Conservation (phyloP, 2,888 invertebrate species). For the Flexamia atlantica region DNA sequence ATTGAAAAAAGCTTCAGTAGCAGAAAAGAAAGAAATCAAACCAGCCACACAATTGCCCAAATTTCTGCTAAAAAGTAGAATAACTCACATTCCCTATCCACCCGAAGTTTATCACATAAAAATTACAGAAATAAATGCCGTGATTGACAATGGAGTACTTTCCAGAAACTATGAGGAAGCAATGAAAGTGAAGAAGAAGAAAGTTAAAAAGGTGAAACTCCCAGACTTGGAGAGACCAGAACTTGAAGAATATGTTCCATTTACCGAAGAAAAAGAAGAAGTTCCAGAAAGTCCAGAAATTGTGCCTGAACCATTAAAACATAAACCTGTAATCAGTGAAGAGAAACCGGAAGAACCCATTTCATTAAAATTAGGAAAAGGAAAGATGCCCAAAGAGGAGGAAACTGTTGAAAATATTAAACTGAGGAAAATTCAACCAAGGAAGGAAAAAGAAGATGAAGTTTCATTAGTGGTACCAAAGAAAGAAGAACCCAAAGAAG, state of each 20-base stretch:
- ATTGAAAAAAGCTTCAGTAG: conserved; percentile 67
- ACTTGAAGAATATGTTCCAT: conserved; percentile 73
- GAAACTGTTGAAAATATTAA: conserved; percentile 75
- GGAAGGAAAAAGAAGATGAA: conserved; percentile 73
- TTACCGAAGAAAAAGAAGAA: conserved; percentile 68
- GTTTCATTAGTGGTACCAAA: conserved; percentile 62
- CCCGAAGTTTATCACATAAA: conserved; percentile 67
- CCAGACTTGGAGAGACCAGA: conserved; percentile 73
- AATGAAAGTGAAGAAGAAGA: conserved; percentile 69
- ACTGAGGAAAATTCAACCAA: conserved; percentile 77
- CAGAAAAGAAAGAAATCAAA: conserved; percentile 67
- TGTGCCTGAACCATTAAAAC: conserved; percentile 73
- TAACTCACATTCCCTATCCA: conserved; percentile 68
- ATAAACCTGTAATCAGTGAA: conserved; percentile 72
- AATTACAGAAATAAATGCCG: conserved; percentile 66
- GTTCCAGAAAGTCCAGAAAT: conserved; percentile 72
- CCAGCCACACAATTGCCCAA: conserved; percentile 67
- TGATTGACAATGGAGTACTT: conserved; percentile 74
- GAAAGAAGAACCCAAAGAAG: conserved; percentile 67
- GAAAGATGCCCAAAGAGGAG: conserved; percentile 71
- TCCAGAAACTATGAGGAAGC: conserved; percentile 77
- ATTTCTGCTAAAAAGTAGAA: conserved; percentile 69
- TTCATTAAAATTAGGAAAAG: conserved; percentile 66
- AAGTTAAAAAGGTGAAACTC: conserved; percentile 71
- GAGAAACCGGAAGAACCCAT: conserved; percentile 58